phyloP scores from a whole-genome alignment of 1,140 invertebrate species.

The Bombus vancouverensis region DNA sequence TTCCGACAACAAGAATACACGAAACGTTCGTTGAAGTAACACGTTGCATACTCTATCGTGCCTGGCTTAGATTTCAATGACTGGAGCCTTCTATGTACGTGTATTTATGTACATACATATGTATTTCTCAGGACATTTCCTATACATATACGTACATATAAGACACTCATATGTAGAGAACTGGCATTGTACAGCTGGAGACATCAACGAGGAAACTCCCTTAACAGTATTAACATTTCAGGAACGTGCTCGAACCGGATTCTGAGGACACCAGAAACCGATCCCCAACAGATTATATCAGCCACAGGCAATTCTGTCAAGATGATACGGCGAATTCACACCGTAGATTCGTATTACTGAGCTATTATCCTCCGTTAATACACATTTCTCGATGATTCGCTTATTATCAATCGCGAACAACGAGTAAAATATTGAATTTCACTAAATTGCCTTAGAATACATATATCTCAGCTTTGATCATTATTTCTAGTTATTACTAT shows the following conservation, averaged over 20 bases:
- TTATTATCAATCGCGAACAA: not conserved
- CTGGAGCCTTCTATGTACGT: not conserved
- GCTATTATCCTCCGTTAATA: not conserved
- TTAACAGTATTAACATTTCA: conserved; percentile 75
- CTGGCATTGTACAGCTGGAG: conserved; percentile 13
- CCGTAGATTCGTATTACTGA: not conserved
- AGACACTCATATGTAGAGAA: conserved; percentile 23
- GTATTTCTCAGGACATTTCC: conserved; percentile 33
- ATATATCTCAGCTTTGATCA: too few relatives aligned
- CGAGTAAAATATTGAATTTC: not conserved
- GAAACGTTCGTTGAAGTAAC: not conserved
- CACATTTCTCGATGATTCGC: too few relatives aligned
- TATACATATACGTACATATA: not conserved
- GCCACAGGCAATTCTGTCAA: conserved; percentile 9
- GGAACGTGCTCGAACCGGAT: conserved; percentile 41
- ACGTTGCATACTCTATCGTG: not conserved
- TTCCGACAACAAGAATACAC: not conserved
- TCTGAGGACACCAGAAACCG: conserved; percentile 49
- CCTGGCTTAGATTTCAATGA: conserved; percentile 44
- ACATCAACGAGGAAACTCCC: conserved; percentile 65
- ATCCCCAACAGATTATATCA: conserved; percentile 65
- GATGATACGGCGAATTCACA: not conserved
- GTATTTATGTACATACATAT: not conserved
- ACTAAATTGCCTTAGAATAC: too few relatives aligned
- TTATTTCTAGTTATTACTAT: too few relatives aligned